phyloP scores from a whole-genome alignment of 53 echinoderm and acorn worm species.

The Crossaster papposus region DNA sequence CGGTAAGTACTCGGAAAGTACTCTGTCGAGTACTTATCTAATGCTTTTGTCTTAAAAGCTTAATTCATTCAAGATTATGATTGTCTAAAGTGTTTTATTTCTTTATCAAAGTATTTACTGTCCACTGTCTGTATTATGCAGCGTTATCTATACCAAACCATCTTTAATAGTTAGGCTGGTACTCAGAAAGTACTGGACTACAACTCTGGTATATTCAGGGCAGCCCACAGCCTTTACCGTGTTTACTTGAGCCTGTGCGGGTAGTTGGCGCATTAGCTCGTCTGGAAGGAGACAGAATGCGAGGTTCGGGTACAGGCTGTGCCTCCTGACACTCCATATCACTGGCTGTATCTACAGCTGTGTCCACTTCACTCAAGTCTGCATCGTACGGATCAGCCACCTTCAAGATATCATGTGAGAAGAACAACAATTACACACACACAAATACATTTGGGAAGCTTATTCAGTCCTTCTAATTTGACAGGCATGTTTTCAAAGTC shows the following conservation, averaged over 20 bases:
- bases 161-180: too few relatives aligned
- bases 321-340: slow-evolving; percentile 78
- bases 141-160: too few relatives aligned
- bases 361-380: slow-evolving; percentile 83
- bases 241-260: slow-evolving; percentile 1
- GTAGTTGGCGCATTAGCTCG: slow-evolving; percentile 5
- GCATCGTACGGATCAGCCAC: slow-evolving; percentile 94
- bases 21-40: too few relatives aligned
- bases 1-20: too few relatives aligned
- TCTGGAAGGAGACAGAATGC: slow-evolving; percentile 77
- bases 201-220: too few relatives aligned
- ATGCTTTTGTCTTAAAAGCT: too few relatives aligned
- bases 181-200: too few relatives aligned
- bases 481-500: not conserved
- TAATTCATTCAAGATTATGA: too few relatives aligned
- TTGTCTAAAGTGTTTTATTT: too few relatives aligned
- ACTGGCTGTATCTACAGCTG: slow-evolving; percentile 75
- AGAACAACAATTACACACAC: not conserved
- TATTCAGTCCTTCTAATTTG: not conserved
- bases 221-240: not conserved
- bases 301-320: slow-evolving; percentile 26
- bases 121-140: too few relatives aligned
- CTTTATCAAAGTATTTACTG: too few relatives aligned
- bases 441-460: too few relatives aligned
- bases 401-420: not conserved